Percentiles rank a stretch among this genome's conserved stretches.
These are phyloP conservation scores for mouse (Mus musculus) DNA, from an alignment of 2,113 vertebrate species.

Conservation along the genomic window DNA sequence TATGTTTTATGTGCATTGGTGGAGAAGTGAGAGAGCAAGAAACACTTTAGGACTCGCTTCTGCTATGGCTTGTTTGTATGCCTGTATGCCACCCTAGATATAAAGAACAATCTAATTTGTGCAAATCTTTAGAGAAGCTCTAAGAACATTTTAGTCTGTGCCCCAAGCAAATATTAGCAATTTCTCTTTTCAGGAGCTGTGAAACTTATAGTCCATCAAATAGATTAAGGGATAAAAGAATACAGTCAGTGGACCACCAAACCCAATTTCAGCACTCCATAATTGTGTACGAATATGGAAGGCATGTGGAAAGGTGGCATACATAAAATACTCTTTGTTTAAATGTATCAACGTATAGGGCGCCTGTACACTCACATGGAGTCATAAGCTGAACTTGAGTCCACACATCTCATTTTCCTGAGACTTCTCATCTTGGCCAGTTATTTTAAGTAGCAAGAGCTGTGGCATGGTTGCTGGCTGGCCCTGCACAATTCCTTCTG, in stretches of 20 bases:
- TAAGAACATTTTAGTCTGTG: not conserved
- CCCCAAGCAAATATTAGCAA: slow-evolving; percentile 32
- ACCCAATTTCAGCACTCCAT: not conserved
- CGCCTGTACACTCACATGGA: not conserved
- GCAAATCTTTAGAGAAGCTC: slow-evolving; percentile 19
- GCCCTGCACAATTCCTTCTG: slow-evolving; percentile 58
- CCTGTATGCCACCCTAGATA: not conserved
- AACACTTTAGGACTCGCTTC: not conserved
- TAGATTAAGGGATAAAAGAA: not conserved
- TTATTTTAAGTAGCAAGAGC: slow-evolving; percentile 32
- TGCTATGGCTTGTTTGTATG: not conserved
- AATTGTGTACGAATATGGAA: not conserved
- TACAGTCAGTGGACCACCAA: not conserved
- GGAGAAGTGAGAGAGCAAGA: not conserved
- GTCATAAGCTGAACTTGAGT: not conserved
- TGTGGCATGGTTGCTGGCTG: not conserved
- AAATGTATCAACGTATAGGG: not conserved
- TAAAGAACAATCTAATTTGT: slow-evolving; percentile 24
- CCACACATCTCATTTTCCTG: not conserved
- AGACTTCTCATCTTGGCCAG: not conserved
- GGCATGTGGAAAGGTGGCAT: not conserved
- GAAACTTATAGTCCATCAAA: slow-evolving; percentile 5
- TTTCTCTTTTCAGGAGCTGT: not conserved
- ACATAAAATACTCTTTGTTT: not conserved
- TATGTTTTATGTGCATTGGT: not conserved